Conservation (phyloP, 2,113 vertebrate genomes). For the Probosciger aterrimus region DNA sequence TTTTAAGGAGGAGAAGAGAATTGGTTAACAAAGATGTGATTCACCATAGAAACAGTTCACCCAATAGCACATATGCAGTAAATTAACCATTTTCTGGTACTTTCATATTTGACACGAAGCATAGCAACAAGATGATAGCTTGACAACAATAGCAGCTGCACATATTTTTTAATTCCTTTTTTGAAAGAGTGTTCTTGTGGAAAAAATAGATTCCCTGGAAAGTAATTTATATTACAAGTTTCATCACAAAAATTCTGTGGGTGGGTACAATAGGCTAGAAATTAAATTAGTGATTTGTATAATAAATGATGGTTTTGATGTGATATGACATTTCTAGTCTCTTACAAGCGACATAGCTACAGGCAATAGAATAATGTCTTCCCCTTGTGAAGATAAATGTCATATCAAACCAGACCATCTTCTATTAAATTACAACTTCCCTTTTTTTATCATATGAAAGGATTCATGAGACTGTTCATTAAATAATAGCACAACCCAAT, state of each 20-base stretch:
- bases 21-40: neutral
- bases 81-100: conserved; percentile 3
- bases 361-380: conserved; percentile 40
- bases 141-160: conserved; percentile 27
- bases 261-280: conserved; percentile 31
- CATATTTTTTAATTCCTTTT: neutral
- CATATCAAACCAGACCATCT: conserved; percentile 9
- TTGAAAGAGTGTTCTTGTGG: neutral
- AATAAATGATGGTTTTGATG: conserved; percentile 50
- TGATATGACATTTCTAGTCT: conserved; percentile 40
- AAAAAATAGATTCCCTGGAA: conserved; percentile 21
- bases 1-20: neutral
- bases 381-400: conserved; percentile 31
- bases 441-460: neutral
- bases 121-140: conserved; percentile 29
- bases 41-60: conserved; percentile 22
- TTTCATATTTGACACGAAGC: neutral
- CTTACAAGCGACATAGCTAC: conserved; percentile 34
- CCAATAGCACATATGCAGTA: neutral
- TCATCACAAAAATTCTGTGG: conserved; percentile 6
- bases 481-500: conserved; percentile 13
- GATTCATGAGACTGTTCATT: neutral
- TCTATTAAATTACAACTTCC: conserved; percentile 14
- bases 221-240: conserved; percentile 23
- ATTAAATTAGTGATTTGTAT: conserved; percentile 48